Base-by-base conservation (phyloP, 1,140 invertebrate genomes). In the Aricia agestis region DNA sequence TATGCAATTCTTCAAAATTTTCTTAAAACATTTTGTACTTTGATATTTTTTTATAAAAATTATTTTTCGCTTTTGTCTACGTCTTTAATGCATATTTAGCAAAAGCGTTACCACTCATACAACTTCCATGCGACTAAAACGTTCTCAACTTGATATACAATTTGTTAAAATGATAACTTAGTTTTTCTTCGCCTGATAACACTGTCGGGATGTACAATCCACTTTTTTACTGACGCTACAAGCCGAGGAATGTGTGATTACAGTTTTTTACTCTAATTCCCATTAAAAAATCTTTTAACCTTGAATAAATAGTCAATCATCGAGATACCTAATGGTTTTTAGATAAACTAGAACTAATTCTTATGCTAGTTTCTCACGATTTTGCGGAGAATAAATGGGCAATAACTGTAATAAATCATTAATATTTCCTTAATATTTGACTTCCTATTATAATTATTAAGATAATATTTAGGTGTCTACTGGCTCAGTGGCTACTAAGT, bases 191-290 rank as follows among this genome's bases (percentile, higher is more conserved):
- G 45, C 13, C 45, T 52, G 13, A 52, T 52, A 52, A 13, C 13
- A 11, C 45, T 36, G 36, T 36, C 5, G 45, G 45, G 45, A 52
- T 25, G 25, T 52, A 19, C 15, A 59, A 67, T 36, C 11, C 36
- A 32, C 9, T 59, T 73, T 73, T 70, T 63, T 74, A 63, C 74
- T 59, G 63, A 76, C 77, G 57, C 15, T 74, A 76, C 73, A 68
- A 42, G 57, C 2, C 18, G 32, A 45, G 25, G 59, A 69, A 68
- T 71, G 67, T 72, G 72, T 72, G 69, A 72, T 71, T 67, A 68
- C 63, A 65, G 58, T 76, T 76, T 75, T 72, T 73, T 76, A 71
- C 70, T 71, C 59, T 63, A 63, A 63, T 19, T n/a, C 18, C 59
- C 59, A 63, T 63, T 63, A 25, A 63, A 25, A 63, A 63, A 11